Base-by-base conservation (phyloP, 2,888 invertebrate genomes). In the Drosophila prolongata region DNA sequence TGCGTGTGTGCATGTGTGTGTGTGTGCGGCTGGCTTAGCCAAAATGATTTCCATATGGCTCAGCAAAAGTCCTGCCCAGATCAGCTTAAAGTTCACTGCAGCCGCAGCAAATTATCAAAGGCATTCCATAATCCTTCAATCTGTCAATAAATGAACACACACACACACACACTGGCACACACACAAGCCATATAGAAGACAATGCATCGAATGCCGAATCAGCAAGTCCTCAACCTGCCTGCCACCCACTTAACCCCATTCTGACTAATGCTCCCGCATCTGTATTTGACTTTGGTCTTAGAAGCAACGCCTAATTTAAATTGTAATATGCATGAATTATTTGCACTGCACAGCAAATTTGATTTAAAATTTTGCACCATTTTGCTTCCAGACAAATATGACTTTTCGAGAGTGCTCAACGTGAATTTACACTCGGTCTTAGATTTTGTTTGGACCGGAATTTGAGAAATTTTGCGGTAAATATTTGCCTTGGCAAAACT, bases 111-210 rank as follows among this genome's bases (percentile, higher is more conserved):
- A 75, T 69, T 75, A 56, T 75, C 73, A 77, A 76, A 77, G 77
- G 83, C 83, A 86, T 79, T 84, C 68, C 80, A 83, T 83, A 84
- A 84, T 84, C 83, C 83, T 75, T 83, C 87, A 86, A 80, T 84
- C 77, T 83, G 87, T 86, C 83, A 86, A 83, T 84, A 84, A 59
- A 50, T 60, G 64, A 19, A 53, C 53, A 42, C 53, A 19, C 54
- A 53, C 53, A 42, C 42, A 19, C 54, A 35, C 52, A 74, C 65
- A 76, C 54, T 42, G 53, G 55, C 57, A 24, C 34, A 42, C 27
- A 30, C 13, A 30, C 35, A 47, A 14, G 54, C 34, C 14, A 30
- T 4, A 13, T 30, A 16, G 13, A 27, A 54, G 54, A 68, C 46
- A 68, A 55, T 68, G 54, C 60, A 73, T 11, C 30, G 47, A 64